A percentile compares a stretch with the other conserved stretches of the same genome.
Conservation (phyloP, 2,888 invertebrate genomes). For the Gastrophysa polygoni region DNA sequence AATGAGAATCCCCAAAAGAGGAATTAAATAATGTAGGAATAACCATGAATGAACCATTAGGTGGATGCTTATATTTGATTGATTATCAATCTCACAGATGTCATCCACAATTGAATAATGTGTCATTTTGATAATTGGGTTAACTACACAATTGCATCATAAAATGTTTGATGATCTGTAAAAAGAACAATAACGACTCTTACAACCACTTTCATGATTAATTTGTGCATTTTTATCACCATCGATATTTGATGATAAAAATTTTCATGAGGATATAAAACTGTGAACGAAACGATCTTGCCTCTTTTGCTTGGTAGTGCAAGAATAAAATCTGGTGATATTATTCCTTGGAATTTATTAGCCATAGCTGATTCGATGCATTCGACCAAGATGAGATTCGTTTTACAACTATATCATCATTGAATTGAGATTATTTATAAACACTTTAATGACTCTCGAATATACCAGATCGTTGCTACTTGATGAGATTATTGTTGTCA, state of each 20-base stretch:
- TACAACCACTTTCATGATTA: neutral
- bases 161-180: neutral
- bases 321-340: neutral
- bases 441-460: neutral
- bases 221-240: neutral
- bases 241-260: neutral
- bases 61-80: too few relatives aligned
- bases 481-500: too few relatives aligned
- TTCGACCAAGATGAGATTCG: neutral
- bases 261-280: neutral
- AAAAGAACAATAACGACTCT: neutral
- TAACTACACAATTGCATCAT: neutral
- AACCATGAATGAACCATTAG: too few relatives aligned
- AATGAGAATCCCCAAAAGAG: too few relatives aligned
- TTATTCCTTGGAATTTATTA: neutral
- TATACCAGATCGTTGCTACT: neutral
- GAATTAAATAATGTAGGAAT: too few relatives aligned
- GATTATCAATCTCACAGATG: too few relatives aligned
- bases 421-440: neutral
- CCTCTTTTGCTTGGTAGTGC: neutral
- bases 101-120: too few relatives aligned
- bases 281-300: neutral
- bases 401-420: neutral
- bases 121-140: neutral
- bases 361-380: neutral